These are phyloP conservation scores for Ammospiza maritima DNA, from an alignment of 2,797 vertebrate genomes.

Conservation along the genomic window DNA sequence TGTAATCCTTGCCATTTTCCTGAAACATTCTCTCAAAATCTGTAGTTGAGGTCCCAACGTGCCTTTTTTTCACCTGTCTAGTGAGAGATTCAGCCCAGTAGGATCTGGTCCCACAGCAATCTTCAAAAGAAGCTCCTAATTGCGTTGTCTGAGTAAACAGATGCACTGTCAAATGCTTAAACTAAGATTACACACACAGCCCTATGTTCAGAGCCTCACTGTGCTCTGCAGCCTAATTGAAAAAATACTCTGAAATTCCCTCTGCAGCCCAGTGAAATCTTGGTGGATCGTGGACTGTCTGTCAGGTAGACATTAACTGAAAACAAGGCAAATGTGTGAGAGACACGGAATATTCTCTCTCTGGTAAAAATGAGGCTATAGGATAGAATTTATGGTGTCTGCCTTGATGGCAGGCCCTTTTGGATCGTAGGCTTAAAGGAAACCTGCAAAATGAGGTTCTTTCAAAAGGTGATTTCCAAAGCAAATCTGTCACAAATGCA, in stretches of 20 bases:
- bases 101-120: accelerated
- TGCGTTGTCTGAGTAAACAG: neutral
- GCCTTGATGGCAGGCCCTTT: neutral
- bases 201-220: neutral
- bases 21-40: neutral
- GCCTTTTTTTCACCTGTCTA: neutral
- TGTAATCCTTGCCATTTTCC: neutral
- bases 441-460: neutral
- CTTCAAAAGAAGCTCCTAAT: neutral
- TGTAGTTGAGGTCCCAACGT: neutral
- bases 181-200: neutral
- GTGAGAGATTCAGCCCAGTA: neutral
- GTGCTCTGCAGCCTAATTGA: neutral
- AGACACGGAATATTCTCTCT: neutral
- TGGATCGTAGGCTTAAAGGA: neutral
- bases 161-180: neutral
- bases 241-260: neutral
- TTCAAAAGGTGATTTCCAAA: neutral
- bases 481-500: neutral
- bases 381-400: neutral
- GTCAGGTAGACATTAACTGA: neutral
- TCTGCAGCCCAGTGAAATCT: neutral
- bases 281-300: neutral
- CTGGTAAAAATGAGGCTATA: neutral
- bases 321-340: neutral